A percentile compares a stretch with the other conserved stretches of the same genome.
These are phyloP conservation scores for Cylas formicarius DNA, from an alignment of 1,140 invertebrate species.

Conservation along the genomic window DNA sequence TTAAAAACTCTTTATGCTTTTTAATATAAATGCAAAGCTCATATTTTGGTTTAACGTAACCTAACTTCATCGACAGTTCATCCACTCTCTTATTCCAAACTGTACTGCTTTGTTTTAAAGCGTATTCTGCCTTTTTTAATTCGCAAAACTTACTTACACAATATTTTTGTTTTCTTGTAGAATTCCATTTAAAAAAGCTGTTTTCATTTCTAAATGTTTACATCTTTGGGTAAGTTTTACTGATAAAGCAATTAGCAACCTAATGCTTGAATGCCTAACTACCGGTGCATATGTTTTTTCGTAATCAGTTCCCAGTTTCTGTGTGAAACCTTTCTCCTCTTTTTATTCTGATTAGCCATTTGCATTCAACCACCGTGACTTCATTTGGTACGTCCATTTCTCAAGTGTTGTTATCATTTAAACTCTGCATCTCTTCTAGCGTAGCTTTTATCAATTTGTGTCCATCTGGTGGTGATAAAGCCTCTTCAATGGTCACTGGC, in stretches of 20 bases:
- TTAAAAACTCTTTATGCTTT: slow-evolving; percentile 23
- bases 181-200: slow-evolving; percentile 20
- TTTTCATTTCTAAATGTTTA: slow-evolving; percentile 29
- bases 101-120: slow-evolving; percentile 34
- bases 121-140: slow-evolving; percentile 37
- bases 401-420: slow-evolving; percentile 37
- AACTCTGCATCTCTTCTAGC: slow-evolving; percentile 30
- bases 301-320: slow-evolving; percentile 36
- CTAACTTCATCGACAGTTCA: slow-evolving; percentile 24
- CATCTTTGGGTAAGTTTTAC: slow-evolving; percentile 31
- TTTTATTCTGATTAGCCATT: slow-evolving; percentile 42
- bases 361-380: slow-evolving; percentile 33
- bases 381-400: slow-evolving; percentile 31
- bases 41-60: slow-evolving; percentile 32
- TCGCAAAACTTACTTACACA: slow-evolving; percentile 31
- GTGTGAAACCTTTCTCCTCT: slow-evolving; percentile 37
- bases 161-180: slow-evolving; percentile 15
- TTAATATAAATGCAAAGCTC: slow-evolving; percentile 39
- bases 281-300: slow-evolving; percentile 37
- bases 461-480: slow-evolving; percentile 22
- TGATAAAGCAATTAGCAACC: slow-evolving; percentile 37
- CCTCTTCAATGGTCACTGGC: slow-evolving; percentile 28
- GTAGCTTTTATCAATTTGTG: slow-evolving; percentile 27
- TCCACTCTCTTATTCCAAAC: slow-evolving; percentile 34
- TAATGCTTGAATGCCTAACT: slow-evolving; percentile 35